Evolutionary conservation across 2,888 invertebrate genomes (phyloP).

Genomic region (Melipona beecheii): DNA sequence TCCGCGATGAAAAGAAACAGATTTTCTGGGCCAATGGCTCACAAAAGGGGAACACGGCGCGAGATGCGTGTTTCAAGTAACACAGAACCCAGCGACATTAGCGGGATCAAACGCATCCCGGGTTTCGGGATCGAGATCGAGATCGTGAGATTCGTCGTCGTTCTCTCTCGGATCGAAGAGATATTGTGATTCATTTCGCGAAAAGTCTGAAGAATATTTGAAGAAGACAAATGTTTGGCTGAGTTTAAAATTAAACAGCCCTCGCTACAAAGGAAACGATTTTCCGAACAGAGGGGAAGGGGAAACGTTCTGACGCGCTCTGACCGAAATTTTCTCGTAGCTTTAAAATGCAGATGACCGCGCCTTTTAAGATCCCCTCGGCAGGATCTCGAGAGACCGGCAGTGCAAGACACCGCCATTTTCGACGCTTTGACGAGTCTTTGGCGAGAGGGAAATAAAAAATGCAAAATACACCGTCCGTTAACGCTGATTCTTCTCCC

Average conservation of each 20-base stretch:
- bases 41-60: not conserved
- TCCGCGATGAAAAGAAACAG: not conserved
- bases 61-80: not conserved
- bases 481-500: constrained; percentile 37
- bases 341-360: constrained; percentile 15
- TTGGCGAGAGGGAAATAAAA: constrained; percentile 29
- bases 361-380: not conserved
- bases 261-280: constrained; percentile 16
- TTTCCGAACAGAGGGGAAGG: not conserved
- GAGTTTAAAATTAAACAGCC: not conserved
- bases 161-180: too few relatives aligned
- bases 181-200: too few relatives aligned
- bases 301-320: not conserved
- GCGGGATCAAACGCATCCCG: too few relatives aligned
- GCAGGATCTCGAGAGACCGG: not conserved
- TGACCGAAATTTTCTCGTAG: not conserved
- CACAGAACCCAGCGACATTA: not conserved
- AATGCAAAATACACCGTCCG: constrained; percentile 49
- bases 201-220: not conserved
- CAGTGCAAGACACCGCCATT: constrained; percentile 1
- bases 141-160: not conserved
- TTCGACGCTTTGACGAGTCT: constrained; percentile 39
- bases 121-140: not conserved
- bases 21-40: not conserved
- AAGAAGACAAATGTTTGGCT: not conserved